These are phyloP conservation scores for Acropternis orthonyx DNA, from an alignment of 2,797 vertebrate genomes.

Conservation along the genomic window DNA sequence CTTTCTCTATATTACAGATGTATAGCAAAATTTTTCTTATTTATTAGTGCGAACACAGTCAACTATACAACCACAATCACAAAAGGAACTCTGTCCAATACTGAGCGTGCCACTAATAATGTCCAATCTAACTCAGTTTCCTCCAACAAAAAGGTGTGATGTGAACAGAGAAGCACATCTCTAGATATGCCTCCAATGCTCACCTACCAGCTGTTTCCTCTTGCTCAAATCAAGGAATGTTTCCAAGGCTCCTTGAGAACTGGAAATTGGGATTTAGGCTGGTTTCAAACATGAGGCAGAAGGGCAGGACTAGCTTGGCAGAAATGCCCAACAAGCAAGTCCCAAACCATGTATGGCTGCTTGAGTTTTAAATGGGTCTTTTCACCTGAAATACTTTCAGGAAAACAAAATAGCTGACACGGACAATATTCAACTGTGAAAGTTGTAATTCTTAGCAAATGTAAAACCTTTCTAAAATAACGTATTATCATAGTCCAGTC, in stretches of 20 bases:
- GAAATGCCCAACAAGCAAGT: neutral
- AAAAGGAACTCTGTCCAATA: neutral
- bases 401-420: neutral
- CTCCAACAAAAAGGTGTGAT: neutral
- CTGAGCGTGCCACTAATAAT: neutral
- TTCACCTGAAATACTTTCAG: neutral
- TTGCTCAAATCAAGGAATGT: neutral
- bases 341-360: neutral
- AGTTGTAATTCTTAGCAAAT: neutral
- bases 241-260: neutral
- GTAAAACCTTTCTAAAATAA: neutral
- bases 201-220: neutral
- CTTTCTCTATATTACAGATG: neutral
- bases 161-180: neutral
- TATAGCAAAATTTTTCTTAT: neutral
- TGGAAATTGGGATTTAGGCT: fast-evolving
- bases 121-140: neutral
- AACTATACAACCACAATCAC: neutral
- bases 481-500: neutral
- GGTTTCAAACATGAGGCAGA: neutral
- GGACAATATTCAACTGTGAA: neutral
- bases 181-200: neutral
- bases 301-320: neutral
- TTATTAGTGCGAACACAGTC: neutral
- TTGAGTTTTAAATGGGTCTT: neutral